Conservation (phyloP, 2,888 invertebrate genomes). For the Rhaphigaster nebulosa region DNA sequence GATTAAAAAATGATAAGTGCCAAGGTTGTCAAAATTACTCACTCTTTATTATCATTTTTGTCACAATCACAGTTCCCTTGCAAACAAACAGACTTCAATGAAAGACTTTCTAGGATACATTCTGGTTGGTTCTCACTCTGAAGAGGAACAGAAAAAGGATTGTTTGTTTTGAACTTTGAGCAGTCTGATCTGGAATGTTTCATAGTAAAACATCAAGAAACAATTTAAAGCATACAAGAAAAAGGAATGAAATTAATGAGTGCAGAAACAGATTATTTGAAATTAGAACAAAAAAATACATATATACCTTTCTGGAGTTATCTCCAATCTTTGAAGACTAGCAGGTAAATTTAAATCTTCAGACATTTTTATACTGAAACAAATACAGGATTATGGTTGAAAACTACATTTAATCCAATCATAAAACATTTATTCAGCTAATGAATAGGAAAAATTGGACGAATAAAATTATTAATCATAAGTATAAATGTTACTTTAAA, state of each 20-base stretch:
- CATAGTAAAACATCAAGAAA: background rate
- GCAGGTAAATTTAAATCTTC: conserved; percentile 64
- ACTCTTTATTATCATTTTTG: conserved; percentile 61
- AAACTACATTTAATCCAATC: background rate
- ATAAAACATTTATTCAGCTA: background rate
- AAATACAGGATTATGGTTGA: background rate
- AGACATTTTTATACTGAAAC: conserved; percentile 60
- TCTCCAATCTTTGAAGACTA: conserved; percentile 66
- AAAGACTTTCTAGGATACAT: conserved; percentile 64
- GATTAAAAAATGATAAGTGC: background rate
- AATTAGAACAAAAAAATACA: background rate
- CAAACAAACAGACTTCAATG: conserved; percentile 66
- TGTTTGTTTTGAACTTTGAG: conserved; percentile 44
- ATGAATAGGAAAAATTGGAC: background rate
- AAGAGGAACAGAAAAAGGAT: conserved; percentile 49
- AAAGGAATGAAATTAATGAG: background rate
- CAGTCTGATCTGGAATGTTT: conserved; percentile 22
- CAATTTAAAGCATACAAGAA: background rate
- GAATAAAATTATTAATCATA: background rate
- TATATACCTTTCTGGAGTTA: conserved; percentile 65
- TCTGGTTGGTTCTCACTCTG: conserved; percentile 62
- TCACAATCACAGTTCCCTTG: conserved; percentile 66
- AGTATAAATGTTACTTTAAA: background rate
- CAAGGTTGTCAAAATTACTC: background rate
- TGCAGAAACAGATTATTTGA: background rate